Evolutionary conservation across 2,888 invertebrate species (phyloP), one percentile per base, ranked within the genome.

Genomic region (Phyto melanocephala): DNA sequence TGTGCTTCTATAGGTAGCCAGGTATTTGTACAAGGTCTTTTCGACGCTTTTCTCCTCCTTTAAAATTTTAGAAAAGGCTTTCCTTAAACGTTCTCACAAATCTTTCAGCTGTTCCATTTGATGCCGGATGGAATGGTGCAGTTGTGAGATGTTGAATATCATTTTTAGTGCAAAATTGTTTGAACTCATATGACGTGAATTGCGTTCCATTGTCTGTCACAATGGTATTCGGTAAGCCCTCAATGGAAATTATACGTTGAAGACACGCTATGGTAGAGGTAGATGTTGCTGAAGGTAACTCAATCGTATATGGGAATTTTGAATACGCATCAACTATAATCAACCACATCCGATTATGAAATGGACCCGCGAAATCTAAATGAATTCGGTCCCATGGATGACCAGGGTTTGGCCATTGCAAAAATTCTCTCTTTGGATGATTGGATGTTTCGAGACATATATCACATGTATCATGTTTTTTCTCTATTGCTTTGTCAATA

Each of bases 151-250:
- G 6, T 28, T n/a, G n/a, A n/a, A n/a, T n/a, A n/a, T n/a, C n/a
- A n/a, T n/a, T n/a, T n/a, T n/a, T n/a, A n/a, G n/a, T n/a, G 45
- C 75, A 83, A 80, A 60, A 84, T 11, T 60, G 15, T 45, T 62
- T 37, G 15, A 81, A 84, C 35, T 74, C 54, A 3, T 37, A 28
- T 10, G 68, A 80, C 6, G 76, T 65, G 35, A 80, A 72, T 58
- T 62, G 82, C 10, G 77, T 33, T n/a, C 52, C 62, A 60, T 86
- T 86, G 71, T 86, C 86, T 0, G 20, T 37, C 0, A 35, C 40
- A 28, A 83, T 56, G 5, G 42, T n/a, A 13, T 42, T 13, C 0
- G 15, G 42, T 4, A 42, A 15, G 15, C 15, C 42, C 6, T 42
- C 11, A n/a, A 42, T 42, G 15, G n/a, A 13, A 42, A 42, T n/a